phyloP scores from a whole-genome alignment of 2,888 invertebrate genomes.

The Dorcus parallelipipedus region DNA sequence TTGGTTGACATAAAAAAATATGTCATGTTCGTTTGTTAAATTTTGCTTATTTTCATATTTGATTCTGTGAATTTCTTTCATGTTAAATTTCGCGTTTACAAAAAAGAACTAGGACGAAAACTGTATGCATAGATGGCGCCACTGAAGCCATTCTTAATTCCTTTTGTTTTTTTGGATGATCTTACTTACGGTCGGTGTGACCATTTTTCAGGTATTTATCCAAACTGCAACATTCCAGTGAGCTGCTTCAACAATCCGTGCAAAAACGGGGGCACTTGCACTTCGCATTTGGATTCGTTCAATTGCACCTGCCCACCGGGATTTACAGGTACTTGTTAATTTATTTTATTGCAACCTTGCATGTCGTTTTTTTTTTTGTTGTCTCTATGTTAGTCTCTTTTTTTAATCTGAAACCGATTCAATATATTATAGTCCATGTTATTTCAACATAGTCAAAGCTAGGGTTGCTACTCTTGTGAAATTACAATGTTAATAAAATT shows the following conservation, averaged over 20 bases:
- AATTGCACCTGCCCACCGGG: slow-evolving; percentile 71
- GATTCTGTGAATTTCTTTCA: no score
- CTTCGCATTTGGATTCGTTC: slow-evolving; percentile 53
- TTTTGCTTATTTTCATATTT: no score
- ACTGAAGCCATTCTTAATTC: no score
- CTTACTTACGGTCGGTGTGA: neutral
- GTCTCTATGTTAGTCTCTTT: neutral
- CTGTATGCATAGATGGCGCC: no score
- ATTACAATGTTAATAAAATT: no score
- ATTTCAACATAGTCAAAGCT: neutral
- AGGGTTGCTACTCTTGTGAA: no score
- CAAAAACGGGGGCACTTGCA: slow-evolving; percentile 71
- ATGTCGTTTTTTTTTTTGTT: slow-evolving; percentile 1
- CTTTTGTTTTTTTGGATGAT: no score
- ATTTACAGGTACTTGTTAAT: slow-evolving; percentile 58
- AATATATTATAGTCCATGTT: neutral
- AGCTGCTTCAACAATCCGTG: slow-evolving; percentile 69
- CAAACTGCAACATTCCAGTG: slow-evolving; percentile 34
- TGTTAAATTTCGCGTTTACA: no score
- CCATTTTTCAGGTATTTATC: slow-evolving; percentile 31
- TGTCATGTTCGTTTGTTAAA: no score
- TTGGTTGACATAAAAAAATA: neutral
- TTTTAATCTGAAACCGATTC: neutral
- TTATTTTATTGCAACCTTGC: neutral
- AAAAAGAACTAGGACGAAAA: no score